Conservation (phyloP, 2,888 invertebrate species). For the Luperina nickerlii region DNA sequence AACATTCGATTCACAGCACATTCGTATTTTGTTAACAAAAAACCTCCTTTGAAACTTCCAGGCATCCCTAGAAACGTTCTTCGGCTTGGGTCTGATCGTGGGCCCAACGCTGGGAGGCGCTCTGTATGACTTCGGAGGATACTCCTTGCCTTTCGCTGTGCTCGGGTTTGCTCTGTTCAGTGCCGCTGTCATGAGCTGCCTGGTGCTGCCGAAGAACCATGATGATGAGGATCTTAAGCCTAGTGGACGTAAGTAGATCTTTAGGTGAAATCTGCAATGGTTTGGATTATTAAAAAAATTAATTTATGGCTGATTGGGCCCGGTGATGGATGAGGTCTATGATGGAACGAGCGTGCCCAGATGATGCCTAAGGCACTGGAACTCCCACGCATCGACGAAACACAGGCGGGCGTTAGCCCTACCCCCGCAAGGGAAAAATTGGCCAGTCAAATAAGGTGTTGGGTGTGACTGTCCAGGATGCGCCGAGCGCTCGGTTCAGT, state of each 20-base stretch:
- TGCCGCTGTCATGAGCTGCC: conserved; percentile 93
- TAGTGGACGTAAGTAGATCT: conserved; percentile 90
- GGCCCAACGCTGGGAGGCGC: conserved; percentile 97
- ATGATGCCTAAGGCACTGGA: too few relatives aligned
- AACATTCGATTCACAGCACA: not conserved
- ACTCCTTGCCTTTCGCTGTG: conserved; percentile 94
- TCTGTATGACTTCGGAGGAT: conserved; percentile 94
- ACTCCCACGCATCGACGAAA: too few relatives aligned
- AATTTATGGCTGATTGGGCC: too few relatives aligned
- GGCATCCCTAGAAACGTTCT: conserved; percentile 96
- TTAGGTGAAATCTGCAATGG: not conserved
- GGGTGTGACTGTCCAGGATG: too few relatives aligned
- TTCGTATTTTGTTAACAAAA: not conserved
- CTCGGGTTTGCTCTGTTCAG: conserved; percentile 94
- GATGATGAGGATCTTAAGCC: conserved; percentile 90
- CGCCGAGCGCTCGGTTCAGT: too few relatives aligned
- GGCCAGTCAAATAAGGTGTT: too few relatives aligned
- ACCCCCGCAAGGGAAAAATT: too few relatives aligned
- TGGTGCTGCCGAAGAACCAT: conserved; percentile 92
- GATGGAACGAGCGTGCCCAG: too few relatives aligned
- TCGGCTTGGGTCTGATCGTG: conserved; percentile 96
- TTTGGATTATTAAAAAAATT: too few relatives aligned
- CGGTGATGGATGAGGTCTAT: too few relatives aligned
- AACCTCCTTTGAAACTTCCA: conserved; percentile 69
- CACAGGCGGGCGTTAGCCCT: too few relatives aligned